These are phyloP conservation scores for Piezodorus guildinii DNA, from an alignment of 1,140 invertebrate genomes.

Conservation along the genomic window DNA sequence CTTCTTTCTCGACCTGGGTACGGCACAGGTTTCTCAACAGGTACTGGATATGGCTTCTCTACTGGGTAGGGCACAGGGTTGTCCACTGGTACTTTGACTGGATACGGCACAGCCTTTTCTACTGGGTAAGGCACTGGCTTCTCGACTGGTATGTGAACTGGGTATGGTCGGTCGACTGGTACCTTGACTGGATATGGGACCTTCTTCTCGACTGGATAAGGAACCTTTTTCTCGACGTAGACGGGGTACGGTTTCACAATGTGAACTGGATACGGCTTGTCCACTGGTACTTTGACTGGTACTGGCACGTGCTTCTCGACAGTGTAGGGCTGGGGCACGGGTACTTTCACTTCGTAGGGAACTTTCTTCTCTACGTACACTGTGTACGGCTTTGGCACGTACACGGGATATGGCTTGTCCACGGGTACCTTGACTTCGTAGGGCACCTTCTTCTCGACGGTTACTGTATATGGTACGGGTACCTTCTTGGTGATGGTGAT, in stretches of 20 bases:
- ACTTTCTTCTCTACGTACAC: conserved; percentile 30
- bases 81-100: conserved; percentile 38
- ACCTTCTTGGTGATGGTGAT: conserved; percentile 53
- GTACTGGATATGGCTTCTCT: conserved; percentile 42
- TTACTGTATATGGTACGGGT: conserved; percentile 19
- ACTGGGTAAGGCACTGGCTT: conserved; percentile 34
- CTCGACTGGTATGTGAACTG: conserved; percentile 22
- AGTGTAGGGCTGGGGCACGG: conserved; percentile 33
- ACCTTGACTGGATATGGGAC: conserved; percentile 45
- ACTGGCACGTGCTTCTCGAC: conserved; percentile 50
- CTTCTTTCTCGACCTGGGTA: conserved; percentile 66
- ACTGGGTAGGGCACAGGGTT: conserved; percentile 43
- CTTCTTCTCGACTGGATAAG: conserved; percentile 43
- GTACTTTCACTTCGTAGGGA: conserved; percentile 36
- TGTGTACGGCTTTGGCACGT: conserved; percentile 32
- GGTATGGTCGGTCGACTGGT: conserved; percentile 19
- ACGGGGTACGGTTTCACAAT: conserved; percentile 40
- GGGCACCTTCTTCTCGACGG: conserved; percentile 19
- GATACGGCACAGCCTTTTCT: conserved; percentile 56
- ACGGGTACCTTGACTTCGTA: conserved; percentile 46
- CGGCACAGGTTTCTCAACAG: conserved; percentile 45
- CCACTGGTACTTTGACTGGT: conserved; percentile 42
- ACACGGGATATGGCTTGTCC: conserved; percentile 43
- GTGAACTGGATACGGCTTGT: conserved; percentile 42
- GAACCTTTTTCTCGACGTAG: conserved; percentile 46